phyloP scores from a whole-genome alignment of 2,888 invertebrate genomes.

The Chironomus riparius region DNA sequence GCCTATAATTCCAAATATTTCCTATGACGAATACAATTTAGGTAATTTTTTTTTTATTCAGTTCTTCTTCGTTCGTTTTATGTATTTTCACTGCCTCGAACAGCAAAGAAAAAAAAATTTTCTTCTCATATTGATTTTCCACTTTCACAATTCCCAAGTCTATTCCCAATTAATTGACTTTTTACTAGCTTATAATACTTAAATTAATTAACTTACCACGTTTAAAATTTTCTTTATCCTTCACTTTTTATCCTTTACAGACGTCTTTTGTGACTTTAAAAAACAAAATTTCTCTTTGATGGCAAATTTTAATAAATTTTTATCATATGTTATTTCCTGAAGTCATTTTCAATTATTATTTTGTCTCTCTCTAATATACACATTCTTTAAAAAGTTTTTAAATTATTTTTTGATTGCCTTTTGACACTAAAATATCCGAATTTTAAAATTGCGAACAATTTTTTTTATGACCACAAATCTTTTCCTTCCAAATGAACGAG shows the following conservation, averaged over 20 bases:
- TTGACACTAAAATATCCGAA: neutral
- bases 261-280: neutral
- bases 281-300: conserved; percentile 2
- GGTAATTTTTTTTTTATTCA: neutral
- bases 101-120: neutral
- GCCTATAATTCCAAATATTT: neutral
- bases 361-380: neutral
- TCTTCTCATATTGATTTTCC: conserved; percentile 6
- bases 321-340: conserved; percentile 20
- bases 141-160: neutral
- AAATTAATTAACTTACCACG: neutral
- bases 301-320: neutral
- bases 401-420: neutral
- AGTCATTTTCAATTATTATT: neutral
- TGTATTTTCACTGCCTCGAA: neutral
- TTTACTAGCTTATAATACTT: neutral
- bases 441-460: neutral
- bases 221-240: neutral
- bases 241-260: neutral
- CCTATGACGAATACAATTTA: conserved; percentile 8
- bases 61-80: neutral
- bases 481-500: neutral
- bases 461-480: neutral
- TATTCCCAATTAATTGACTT: neutral
- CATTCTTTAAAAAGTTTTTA: neutral